Evolutionary conservation across 2,797 vertebrate species (phyloP).

Genomic region (Odontamblyopus lacepedii): DNA sequence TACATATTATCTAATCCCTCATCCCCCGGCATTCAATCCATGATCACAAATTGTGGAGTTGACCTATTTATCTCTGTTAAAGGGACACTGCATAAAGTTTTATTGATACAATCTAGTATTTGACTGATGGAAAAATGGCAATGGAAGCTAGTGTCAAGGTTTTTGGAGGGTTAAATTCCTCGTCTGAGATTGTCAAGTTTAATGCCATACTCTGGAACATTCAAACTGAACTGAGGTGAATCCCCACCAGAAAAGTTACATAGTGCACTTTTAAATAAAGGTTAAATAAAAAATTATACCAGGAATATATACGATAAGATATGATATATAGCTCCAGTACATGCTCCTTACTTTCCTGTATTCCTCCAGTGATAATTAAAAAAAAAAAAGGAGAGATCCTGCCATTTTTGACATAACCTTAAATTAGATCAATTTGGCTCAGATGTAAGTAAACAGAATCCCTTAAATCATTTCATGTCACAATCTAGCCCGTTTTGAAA

Average conservation of each 20-base stretch:
- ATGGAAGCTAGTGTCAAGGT: not conserved
- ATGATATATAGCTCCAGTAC: not conserved
- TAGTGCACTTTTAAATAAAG: too few species aligned
- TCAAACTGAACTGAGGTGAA: too few species aligned
- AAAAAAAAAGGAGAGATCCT: not conserved
- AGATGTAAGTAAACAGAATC: not conserved
- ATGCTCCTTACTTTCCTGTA: not conserved
- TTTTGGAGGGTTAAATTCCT: too few species aligned
- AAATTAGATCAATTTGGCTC: not conserved
- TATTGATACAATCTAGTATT: not conserved
- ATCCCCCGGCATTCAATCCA: not conserved
- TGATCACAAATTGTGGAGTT: not conserved
- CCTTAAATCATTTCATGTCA: constrained; percentile 38
- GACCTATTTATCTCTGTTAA: constrained; percentile 2
- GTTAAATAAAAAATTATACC: too few species aligned
- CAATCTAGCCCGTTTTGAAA: constrained; percentile 45
- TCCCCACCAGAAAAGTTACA: too few species aligned
- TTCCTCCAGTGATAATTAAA: not conserved
- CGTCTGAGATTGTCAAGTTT: too few species aligned
- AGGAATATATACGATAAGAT: not conserved
- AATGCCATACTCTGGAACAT: too few species aligned
- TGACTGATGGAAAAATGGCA: not conserved
- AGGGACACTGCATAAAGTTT: not conserved
- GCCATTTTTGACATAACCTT: not conserved
- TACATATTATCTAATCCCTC: not conserved